Conservation (phyloP, 2,888 invertebrate species). For the Teinopalpus imperialis region DNA sequence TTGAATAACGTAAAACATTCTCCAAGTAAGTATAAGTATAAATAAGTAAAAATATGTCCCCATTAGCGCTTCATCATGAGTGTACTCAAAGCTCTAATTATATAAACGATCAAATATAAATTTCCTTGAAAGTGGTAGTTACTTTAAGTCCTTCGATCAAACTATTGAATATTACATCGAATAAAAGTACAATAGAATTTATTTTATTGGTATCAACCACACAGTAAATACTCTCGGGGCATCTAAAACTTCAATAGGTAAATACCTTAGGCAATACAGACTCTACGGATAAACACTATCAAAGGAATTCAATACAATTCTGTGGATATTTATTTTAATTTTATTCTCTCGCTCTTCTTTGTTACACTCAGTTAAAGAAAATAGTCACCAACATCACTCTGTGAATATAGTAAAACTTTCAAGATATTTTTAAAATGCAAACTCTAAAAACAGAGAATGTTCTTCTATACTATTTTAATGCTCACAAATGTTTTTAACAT, state of each 20-base stretch:
- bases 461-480: too few relatives aligned
- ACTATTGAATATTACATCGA: neutral
- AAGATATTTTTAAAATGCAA: slow-evolving; percentile 1
- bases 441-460: neutral
- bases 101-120: too few relatives aligned
- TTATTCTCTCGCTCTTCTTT: slow-evolving; percentile 13
- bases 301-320: slow-evolving; percentile 12
- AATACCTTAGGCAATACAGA: slow-evolving; percentile 4
- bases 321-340: slow-evolving; percentile 19
- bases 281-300: slow-evolving; percentile 2
- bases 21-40: too few relatives aligned
- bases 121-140: too few relatives aligned
- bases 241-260: slow-evolving; percentile 4
- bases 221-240: slow-evolving; percentile 8
- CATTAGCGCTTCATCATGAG: too few relatives aligned
- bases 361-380: slow-evolving; percentile 7
- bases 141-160: too few relatives aligned
- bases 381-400: neutral
- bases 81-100: too few relatives aligned
- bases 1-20: too few relatives aligned
- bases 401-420: neutral
- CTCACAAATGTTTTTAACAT: too few relatives aligned
- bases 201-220: slow-evolving; percentile 13
- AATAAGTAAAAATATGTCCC: too few relatives aligned
- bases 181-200: neutral